A percentile compares a stretch with the other conserved stretches of the same genome.
Conservation (phyloP, 2,797 vertebrate species). For the Silurus aristotelis region DNA sequence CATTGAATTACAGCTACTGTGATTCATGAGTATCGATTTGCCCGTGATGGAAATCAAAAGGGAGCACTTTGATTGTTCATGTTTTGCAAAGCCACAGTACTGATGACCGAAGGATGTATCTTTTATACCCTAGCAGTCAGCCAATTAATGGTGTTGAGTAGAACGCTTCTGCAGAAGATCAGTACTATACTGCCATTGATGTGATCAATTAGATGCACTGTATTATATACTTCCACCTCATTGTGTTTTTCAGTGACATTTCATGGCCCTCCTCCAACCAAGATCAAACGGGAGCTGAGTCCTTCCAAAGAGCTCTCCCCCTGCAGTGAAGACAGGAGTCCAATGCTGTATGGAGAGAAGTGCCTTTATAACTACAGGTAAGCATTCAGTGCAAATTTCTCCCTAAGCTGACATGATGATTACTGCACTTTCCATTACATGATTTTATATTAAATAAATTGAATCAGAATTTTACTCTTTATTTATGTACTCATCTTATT, state of each 20-base stretch:
- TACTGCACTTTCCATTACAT: not conserved
- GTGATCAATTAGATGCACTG: constrained; percentile 57
- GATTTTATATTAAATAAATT: not conserved
- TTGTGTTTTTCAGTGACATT: constrained; percentile 84
- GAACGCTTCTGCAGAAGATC: constrained; percentile 47
- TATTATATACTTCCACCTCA: constrained; percentile 35
- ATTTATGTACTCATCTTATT: not conserved
- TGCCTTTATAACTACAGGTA: constrained; percentile 99
- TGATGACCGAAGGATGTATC: constrained; percentile 57
- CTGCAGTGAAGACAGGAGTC: constrained; percentile 88
- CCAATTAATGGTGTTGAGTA: constrained; percentile 67
- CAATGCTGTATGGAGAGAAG: constrained; percentile 92
- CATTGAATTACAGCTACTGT: constrained; percentile 79
- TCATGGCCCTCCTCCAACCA: constrained; percentile 88
- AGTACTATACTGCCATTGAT: constrained; percentile 65
- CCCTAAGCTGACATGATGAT: not conserved
- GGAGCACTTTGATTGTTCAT: constrained; percentile 66
- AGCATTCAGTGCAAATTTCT: not conserved
- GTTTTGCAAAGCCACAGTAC: constrained; percentile 61
- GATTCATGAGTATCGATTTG: constrained; percentile 76
- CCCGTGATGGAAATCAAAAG: constrained; percentile 65
- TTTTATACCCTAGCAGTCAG: constrained; percentile 62
- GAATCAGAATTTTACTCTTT: not conserved
- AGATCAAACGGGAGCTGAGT: constrained; percentile 94
- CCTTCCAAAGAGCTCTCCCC: constrained; percentile 86